Base-by-base conservation (phyloP, 2,113 vertebrate species). In the Prolemur simus region DNA sequence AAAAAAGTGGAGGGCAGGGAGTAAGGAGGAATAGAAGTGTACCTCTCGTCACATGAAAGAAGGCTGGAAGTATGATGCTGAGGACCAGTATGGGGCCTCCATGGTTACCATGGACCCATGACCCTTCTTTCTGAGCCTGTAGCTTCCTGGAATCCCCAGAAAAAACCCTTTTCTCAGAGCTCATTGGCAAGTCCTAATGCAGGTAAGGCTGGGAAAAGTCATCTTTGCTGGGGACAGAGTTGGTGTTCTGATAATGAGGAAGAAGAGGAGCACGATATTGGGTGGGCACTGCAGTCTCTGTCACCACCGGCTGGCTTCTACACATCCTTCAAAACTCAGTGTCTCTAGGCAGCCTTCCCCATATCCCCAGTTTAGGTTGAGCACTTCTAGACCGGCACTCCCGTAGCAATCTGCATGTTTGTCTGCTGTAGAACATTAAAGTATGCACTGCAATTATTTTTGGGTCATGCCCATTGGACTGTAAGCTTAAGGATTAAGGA, bases 201-300 rank as follows among this genome's bases (percentile, higher is more conserved):
- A 77, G 52, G 47, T 21, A 8, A 84, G n/a, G 21, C 76, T 54
- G 25, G 23, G 9, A 25, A 60, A 66, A 34, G 56, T 14, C 23
- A 29, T 58, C 20, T 39, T 12, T 5, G 0, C 54, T 5, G 66
- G 85, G n/a, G 78, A 73, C 20, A 17, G 21, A 7, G n/a, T 12
- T 47, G n/a, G 12, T 20, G 18, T 63, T 34, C 39, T 5, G 2
- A 34, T 18, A 18, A 11, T 18, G 69, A 82, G 69, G 29, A 87
- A 68, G 45, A 68, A 71, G n/a, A 37, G 20, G 27, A 47, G 1
- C 4, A 2, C 0, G 54, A 6, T 42, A 11, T 8, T 11, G 6
- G 15, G 34, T 45, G 29, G 11, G 25, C 18, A 0, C 9, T 8
- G 29, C 2, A 0, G 1, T 29, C 47, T 29, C 49, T 37, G 37